Base-by-base conservation (phyloP, 2,797 vertebrate species). In the Dermochelys coriacea region DNA sequence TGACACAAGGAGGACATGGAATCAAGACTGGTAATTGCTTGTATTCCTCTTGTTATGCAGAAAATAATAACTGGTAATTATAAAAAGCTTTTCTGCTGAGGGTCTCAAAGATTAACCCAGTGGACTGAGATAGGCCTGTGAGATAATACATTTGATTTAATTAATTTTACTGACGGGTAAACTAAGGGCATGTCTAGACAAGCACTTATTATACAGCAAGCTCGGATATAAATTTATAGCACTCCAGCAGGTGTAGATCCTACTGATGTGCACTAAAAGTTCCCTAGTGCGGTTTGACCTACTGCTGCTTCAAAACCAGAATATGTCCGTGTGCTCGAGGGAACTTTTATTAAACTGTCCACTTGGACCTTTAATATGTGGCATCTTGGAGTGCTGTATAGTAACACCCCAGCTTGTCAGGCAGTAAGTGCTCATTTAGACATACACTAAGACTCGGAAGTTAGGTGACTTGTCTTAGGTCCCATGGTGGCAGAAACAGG, bases 11-110 rank as follows among this genome's bases (percentile, higher is more conserved):
- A 94, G 80, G 94, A 89, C 93, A 92, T 10, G 1, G 0, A 96
- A 95, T 95, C 92, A 84, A 94, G 95, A 93, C 87, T 93, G 95
- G 90, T 88, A 95, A 88, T 89, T 14, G 1, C 57, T 82, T 96
- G 86, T 3, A 95, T 90, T 94, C 59, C 84, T 93, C 87, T 84
- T 21, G 68, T 90, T 87, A 59, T 94, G 86, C 45, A 51, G 87
- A 96, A 96, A 96, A 93, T 15, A 75, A 75, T 57, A 95, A 93
- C 82, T 84, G 64, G 89, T 85, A 96, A 90, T 88, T 88, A 88
- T 84, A 93, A 91, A 49, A 37, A 95, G 90, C 80, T 78, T 49
- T 96, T 95, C 91, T 88, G 50, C 31, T 94, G 64, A 84, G 78
- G 89, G 91, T 92, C 82, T 6, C 71, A 41, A 83, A 92, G 93